These are phyloP conservation scores for Lanius ludovicianus DNA, from an alignment of 2,113 vertebrate genomes.

Conservation along the genomic window DNA sequence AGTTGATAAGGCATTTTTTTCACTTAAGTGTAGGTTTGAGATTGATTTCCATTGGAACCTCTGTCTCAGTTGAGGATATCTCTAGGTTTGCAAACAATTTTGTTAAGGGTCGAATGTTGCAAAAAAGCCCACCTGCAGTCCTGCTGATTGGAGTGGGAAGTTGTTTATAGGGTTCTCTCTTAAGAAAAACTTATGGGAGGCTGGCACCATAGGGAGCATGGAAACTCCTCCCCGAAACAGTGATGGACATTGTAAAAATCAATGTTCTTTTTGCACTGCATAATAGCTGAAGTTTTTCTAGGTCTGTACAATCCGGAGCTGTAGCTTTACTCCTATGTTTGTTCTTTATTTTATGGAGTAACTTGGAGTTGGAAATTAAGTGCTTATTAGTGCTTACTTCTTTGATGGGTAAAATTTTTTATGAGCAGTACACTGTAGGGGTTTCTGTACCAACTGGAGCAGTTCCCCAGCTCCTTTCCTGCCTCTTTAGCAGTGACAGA, in stretches of 20 bases:
- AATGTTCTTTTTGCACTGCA: background rate
- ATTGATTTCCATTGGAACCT: background rate
- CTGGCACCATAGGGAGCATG: background rate
- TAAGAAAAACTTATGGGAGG: background rate
- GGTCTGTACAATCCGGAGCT: background rate
- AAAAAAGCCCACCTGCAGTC: background rate
- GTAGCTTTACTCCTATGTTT: background rate
- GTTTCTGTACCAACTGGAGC: background rate
- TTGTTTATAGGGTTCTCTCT: background rate
- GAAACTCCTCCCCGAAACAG: background rate
- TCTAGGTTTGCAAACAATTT: background rate
- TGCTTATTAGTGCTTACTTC: background rate
- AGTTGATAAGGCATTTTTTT: background rate
- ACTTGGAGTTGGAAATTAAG: background rate
- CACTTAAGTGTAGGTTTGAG: background rate
- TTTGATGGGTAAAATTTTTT: background rate
- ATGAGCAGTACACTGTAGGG: background rate
- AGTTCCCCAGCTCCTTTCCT: background rate
- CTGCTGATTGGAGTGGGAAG: background rate
- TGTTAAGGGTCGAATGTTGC: background rate
- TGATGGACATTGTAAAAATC: background rate
- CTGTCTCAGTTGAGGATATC: background rate
- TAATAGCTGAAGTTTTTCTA: background rate
- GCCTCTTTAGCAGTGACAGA: background rate
- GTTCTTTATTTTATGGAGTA: background rate